Percentiles rank a stretch among this genome's conserved stretches.
phyloP scores from a whole-genome alignment of 64 coral and sea anemone species.

The Dendronephthya gigantea region DNA sequence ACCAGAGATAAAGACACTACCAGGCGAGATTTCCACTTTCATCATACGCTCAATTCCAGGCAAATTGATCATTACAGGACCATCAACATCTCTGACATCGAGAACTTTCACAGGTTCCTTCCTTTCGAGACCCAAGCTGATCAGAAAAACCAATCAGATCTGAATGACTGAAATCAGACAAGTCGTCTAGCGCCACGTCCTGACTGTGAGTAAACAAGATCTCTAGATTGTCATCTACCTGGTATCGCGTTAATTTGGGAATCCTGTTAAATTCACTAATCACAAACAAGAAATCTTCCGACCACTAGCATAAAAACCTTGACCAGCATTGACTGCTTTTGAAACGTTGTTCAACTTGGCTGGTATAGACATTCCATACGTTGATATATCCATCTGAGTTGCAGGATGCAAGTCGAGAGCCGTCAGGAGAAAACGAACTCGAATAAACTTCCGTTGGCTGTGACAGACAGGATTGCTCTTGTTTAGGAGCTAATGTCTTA shows the following conservation, averaged over 20 bases:
- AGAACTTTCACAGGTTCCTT: no score
- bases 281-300: background rate
- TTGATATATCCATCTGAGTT: background rate
- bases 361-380: background rate
- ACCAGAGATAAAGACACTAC: no score
- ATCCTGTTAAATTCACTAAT: background rate
- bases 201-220: background rate
- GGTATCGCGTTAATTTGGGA: background rate
- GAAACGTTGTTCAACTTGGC: background rate
- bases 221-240: background rate
- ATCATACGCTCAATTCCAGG: no score
- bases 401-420: background rate
- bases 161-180: no score
- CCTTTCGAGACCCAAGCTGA: no score
- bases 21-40: no score
- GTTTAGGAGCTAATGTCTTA: background rate
- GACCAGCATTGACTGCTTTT: background rate
- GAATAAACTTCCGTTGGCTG: background rate
- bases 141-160: no score
- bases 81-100: no score
- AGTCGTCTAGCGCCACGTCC: background rate
- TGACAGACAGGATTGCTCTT: background rate
- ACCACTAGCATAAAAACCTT: background rate
- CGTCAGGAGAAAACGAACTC: background rate
- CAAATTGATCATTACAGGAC: no score